Evolutionary conservation across 2,113 vertebrate genomes (phyloP).

Genomic region (Brienomyrus brachyistius): DNA sequence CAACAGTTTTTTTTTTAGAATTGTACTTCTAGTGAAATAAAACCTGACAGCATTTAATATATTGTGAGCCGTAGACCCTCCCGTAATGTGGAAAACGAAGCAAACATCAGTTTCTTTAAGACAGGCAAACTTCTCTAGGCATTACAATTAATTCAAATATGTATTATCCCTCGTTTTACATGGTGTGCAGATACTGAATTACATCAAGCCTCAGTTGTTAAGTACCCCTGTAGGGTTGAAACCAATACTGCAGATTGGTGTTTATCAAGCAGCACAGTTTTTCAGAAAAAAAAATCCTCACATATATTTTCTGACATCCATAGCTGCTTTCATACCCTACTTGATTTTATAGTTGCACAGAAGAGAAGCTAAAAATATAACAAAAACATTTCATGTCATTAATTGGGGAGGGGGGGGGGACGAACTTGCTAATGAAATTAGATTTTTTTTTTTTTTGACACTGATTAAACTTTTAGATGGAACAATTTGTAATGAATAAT

Average conservation of each 20-base stretch:
- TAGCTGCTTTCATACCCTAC: background rate
- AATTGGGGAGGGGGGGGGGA: too few species aligned
- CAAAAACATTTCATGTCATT: background rate
- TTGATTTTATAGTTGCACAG: background rate
- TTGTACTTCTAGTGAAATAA: background rate
- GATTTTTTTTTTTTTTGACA: constrained; percentile 8
- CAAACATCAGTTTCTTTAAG: background rate
- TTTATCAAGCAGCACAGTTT: background rate
- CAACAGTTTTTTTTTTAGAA: background rate
- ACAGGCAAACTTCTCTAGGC: background rate
- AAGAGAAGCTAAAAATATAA: background rate
- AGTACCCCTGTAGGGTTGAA: background rate
- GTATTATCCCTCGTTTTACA: background rate
- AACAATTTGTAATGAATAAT: background rate
- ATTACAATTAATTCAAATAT: background rate
- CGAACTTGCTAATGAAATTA: background rate
- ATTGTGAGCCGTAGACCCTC: background rate
- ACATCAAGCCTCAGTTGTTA: background rate
- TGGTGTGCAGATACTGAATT: background rate
- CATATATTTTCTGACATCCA: background rate
- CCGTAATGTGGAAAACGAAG: background rate
- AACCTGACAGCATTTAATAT: background rate
- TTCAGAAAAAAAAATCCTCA: background rate
- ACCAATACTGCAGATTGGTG: background rate
- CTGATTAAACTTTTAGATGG: background rate